Evolutionary conservation across 2,113 vertebrate genomes (phyloP).

Genomic region (Phainopepla nitens): DNA sequence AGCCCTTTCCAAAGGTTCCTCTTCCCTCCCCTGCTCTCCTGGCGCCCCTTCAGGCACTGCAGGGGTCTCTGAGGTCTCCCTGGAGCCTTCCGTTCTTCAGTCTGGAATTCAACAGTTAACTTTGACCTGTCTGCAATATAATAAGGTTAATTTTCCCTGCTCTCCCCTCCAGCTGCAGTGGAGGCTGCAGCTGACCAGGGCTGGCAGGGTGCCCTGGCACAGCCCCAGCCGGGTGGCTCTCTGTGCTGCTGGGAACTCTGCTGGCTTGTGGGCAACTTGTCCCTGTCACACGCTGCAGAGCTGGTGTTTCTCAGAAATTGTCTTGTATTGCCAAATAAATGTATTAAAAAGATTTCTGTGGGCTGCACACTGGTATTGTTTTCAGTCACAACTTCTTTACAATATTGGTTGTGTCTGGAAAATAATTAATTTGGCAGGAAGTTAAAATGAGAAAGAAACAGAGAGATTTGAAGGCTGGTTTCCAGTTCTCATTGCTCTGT

Average conservation of each 20-base stretch:
- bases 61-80: not conserved
- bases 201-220: not conserved
- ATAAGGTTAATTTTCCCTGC: not conserved
- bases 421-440: conserved; percentile 31
- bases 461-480: conserved; percentile 4
- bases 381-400: not conserved
- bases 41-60: not conserved
- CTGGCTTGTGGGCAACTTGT: accelerated
- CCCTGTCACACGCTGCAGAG: not conserved
- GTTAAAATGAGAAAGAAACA: not conserved
- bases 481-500: conserved; percentile 3
- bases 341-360: not conserved
- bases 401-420: not conserved
- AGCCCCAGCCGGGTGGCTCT: not conserved
- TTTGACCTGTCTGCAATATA: not conserved
- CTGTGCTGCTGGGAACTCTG: accelerated
- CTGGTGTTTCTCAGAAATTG: not conserved
- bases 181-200: not conserved
- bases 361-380: not conserved
- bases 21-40: not conserved
- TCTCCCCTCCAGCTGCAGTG: not conserved
- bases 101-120: not conserved
- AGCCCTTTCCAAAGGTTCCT: not conserved
- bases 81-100: not conserved
- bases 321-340: not conserved